A percentile compares a stretch with the other conserved stretches of the same genome.
These are phyloP conservation scores for Drosophila hamatofila DNA, from an alignment of 2,888 invertebrate genomes.

Conservation along the genomic window DNA sequence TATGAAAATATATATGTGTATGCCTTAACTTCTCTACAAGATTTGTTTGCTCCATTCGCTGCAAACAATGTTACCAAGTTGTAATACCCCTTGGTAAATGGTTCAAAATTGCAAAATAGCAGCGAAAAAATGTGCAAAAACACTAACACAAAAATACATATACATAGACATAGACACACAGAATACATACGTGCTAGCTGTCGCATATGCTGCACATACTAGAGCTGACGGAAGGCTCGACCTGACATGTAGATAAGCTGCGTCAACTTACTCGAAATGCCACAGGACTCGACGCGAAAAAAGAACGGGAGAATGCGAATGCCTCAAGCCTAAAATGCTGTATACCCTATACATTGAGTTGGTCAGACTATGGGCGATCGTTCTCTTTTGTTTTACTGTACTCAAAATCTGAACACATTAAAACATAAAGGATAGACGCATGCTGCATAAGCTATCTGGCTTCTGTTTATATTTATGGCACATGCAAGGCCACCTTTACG, in stretches of 20 bases:
- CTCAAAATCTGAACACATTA: background rate
- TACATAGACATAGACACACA: background rate
- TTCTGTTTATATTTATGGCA: background rate
- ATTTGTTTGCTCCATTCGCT: conserved; percentile 1
- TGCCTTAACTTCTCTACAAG: conserved; percentile 2
- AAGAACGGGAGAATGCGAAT: conserved; percentile 6
- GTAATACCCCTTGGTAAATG: conserved; percentile 43
- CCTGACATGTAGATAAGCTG: conserved; percentile 74
- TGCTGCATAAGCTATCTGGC: background rate
- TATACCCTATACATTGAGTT: background rate
- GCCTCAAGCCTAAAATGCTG: background rate
- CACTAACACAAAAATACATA: conserved; percentile 20
- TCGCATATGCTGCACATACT: conserved; percentile 16
- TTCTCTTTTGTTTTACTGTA: background rate
- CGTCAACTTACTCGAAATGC: conserved; percentile 65
- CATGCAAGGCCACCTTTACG: background rate
- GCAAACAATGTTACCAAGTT: conserved; percentile 40
- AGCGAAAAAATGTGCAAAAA: conserved; percentile 68
- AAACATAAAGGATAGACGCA: background rate
- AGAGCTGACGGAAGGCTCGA: conserved; percentile 54
- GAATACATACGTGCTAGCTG: conserved; percentile 9
- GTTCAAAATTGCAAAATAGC: conserved; percentile 51
- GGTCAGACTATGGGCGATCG: background rate
- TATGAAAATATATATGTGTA: background rate
- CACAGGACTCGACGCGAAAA: conserved; percentile 15